These are phyloP conservation scores for Melanostoma scalare DNA, from an alignment of 2,888 invertebrate genomes.

Conservation along the genomic window DNA sequence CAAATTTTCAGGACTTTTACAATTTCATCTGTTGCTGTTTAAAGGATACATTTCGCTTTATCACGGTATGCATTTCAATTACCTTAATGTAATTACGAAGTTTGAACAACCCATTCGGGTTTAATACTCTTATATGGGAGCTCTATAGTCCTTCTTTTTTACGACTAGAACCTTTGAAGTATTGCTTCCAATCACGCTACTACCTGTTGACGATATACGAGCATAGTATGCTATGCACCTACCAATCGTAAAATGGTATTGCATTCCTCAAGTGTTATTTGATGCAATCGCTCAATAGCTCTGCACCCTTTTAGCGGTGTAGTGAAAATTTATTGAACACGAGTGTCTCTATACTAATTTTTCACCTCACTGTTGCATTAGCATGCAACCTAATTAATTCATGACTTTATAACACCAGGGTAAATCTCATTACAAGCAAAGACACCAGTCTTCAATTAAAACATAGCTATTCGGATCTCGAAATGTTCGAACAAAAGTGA, in stretches of 20 bases:
- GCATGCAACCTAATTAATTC: conserved; percentile 33
- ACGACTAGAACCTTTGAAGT: conserved; percentile 48
- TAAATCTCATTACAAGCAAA: conserved; percentile 37
- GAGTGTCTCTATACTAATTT: conserved; percentile 34
- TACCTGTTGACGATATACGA: conserved; percentile 52
- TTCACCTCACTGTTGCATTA: conserved; percentile 27
- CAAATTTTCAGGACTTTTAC: not conserved
- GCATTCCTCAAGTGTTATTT: conserved; percentile 47
- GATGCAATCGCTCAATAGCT: conserved; percentile 34
- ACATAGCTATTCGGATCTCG: conserved; percentile 21
- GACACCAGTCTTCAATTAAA: conserved; percentile 39
- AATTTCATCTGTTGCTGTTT: conserved; percentile 7
- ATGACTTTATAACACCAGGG: conserved; percentile 21
- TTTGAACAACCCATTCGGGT: conserved; percentile 53
- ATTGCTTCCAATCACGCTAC: conserved; percentile 67
- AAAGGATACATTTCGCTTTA: conserved; percentile 17
- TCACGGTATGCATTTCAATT: conserved; percentile 44
- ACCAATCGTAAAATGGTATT: conserved; percentile 50
- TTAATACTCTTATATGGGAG: not conserved
- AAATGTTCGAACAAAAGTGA: conserved; percentile 19
- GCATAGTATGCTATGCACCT: too few relatives aligned
- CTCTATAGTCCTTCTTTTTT: conserved; percentile 7
- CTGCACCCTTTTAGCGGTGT: conserved; percentile 18
- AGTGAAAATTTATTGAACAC: conserved; percentile 52
- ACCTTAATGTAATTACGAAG: conserved; percentile 49